phyloP scores from a whole-genome alignment of 1,140 invertebrate genomes.

The Formica selysi region DNA sequence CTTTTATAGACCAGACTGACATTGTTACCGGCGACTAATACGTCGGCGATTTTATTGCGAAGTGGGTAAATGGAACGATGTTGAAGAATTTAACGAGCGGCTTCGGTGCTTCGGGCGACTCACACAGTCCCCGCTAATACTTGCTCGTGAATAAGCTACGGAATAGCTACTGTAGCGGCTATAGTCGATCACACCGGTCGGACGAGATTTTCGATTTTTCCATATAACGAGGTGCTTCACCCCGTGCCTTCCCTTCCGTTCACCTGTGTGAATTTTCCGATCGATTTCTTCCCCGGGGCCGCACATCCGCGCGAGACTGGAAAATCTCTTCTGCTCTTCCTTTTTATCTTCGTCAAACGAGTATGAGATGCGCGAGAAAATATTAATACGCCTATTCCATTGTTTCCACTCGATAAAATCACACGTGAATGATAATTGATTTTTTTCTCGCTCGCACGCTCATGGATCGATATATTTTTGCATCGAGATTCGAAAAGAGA shows the following conservation, averaged over 20 bases:
- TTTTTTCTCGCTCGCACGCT: not conserved
- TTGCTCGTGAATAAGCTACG: slow-evolving; percentile 5
- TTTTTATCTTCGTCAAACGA: slow-evolving; percentile 23
- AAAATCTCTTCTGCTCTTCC: slow-evolving; percentile 8
- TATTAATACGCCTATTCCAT: slow-evolving; percentile 43
- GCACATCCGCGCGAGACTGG: slow-evolving; percentile 27
- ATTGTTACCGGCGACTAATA: slow-evolving; percentile 30
- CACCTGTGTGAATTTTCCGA: slow-evolving; percentile 46
- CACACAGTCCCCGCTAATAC: not conserved
- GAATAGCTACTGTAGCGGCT: not conserved
- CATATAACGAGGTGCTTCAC: slow-evolving; percentile 23
- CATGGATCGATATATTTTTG: not conserved
- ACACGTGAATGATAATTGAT: slow-evolving; percentile 41
- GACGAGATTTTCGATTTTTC: slow-evolving; percentile 15
- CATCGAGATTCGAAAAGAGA: not conserved
- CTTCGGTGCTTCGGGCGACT: not conserved
- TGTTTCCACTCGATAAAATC: slow-evolving; percentile 42
- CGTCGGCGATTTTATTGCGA: slow-evolving; percentile 35
- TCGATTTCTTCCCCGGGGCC: slow-evolving; percentile 32
- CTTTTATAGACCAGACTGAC: slow-evolving; percentile 8
- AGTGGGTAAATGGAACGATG: slow-evolving; percentile 54
- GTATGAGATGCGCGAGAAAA: not conserved
- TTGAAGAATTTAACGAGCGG: slow-evolving; percentile 48
- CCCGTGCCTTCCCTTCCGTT: not conserved
- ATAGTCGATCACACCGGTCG: not conserved